A percentile compares a stretch with the other conserved stretches of the same genome.
phyloP scores from a whole-genome alignment of 2,888 invertebrate species.

The Xestia ashworthii region DNA sequence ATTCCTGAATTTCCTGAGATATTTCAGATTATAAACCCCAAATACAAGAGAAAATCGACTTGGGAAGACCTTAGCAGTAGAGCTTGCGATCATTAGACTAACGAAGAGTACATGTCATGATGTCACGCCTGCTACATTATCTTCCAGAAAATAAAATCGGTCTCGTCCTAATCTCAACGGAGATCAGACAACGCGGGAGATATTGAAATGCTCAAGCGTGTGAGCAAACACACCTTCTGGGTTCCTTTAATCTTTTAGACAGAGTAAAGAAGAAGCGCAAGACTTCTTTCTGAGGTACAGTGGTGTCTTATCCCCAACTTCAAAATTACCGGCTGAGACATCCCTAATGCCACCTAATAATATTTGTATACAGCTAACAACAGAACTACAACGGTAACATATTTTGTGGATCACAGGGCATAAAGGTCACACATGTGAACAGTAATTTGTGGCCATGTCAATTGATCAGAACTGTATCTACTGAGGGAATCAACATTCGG shows the following conservation, averaged over 20 bases:
- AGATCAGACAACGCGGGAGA: not conserved
- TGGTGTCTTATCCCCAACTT: not conserved
- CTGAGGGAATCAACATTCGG: not conserved
- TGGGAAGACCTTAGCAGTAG: not conserved
- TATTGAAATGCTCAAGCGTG: not conserved
- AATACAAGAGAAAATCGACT: not conserved
- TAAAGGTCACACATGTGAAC: not conserved
- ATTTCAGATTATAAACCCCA: not conserved
- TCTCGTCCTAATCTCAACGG: not conserved
- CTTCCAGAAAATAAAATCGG: not conserved
- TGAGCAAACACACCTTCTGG: not conserved
- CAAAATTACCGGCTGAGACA: not conserved
- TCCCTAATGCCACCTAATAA: not conserved
- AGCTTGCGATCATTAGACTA: not conserved
- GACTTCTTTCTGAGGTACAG: not conserved
- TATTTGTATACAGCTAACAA: not conserved
- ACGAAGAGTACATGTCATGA: not conserved
- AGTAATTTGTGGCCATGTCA: slow-evolving; percentile 1
- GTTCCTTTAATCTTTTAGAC: not conserved
- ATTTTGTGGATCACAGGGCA: slow-evolving; percentile 7
- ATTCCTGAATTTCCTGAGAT: no score
- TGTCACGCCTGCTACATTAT: not conserved
- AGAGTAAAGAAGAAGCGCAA: not conserved
- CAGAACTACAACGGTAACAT: not conserved
- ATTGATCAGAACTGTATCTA: not conserved